Percentiles rank a stretch among this genome's conserved stretches.
Evolutionary conservation across 2,797 vertebrate genomes (phyloP).

Genomic region (Mallotus villosus): DNA sequence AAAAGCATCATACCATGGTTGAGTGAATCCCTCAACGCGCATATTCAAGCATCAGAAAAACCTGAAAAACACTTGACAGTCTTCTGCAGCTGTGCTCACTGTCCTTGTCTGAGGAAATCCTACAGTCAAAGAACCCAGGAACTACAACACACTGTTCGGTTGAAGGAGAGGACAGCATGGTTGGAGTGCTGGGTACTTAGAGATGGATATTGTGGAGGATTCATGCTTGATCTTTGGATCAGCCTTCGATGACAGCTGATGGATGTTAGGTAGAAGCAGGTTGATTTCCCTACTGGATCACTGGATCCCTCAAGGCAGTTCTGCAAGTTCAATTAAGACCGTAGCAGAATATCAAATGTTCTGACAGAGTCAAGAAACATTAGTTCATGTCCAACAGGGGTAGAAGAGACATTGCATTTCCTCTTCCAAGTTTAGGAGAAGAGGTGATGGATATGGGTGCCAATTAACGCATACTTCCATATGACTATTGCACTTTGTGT

Average conservation of each 20-base stretch:
- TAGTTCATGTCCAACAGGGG: too few relatives aligned
- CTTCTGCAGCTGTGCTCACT: neutral
- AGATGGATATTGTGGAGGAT: neutral
- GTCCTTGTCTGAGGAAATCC: neutral
- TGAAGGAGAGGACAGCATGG: neutral
- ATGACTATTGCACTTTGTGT: too few relatives aligned
- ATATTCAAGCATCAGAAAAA: too few relatives aligned
- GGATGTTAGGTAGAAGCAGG: neutral
- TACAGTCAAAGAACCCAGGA: too few relatives aligned
- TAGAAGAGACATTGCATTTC: too few relatives aligned
- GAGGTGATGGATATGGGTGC: too few relatives aligned
- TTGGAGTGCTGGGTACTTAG: neutral
- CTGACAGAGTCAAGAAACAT: too few relatives aligned
- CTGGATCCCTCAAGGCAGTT: neutral
- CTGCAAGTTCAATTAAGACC: neutral
- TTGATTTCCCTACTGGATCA: neutral
- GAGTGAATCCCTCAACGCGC: neutral
- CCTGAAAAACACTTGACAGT: neutral
- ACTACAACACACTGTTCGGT: neutral
- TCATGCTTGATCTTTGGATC: neutral
- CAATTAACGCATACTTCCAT: too few relatives aligned
- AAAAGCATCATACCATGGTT: neutral
- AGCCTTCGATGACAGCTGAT: neutral
- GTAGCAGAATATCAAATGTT: neutral
- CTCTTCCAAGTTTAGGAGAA: too few relatives aligned